Conservation (phyloP, 2,797 vertebrate species). For the Calcarius lapponicus region DNA sequence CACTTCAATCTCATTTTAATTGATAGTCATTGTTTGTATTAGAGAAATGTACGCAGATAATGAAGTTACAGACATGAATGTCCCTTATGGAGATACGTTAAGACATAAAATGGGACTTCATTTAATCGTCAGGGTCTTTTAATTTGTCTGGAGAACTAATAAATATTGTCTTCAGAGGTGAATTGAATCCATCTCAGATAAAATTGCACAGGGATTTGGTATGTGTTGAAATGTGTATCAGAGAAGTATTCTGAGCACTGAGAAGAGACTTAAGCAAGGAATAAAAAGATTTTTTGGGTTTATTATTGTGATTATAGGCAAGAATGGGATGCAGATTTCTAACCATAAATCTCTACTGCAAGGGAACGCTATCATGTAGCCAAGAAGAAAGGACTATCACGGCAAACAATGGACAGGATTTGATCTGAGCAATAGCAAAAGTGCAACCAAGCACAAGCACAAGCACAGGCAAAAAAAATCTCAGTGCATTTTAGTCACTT, state of each 20-base stretch:
- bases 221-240: fast-evolving
- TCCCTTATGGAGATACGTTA: slow-evolving; percentile 2
- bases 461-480: not conserved
- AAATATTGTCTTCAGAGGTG: slow-evolving; percentile 22
- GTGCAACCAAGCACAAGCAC: not conserved
- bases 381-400: not conserved
- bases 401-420: not conserved
- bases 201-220: not conserved
- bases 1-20: slow-evolving; percentile 37
- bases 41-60: not conserved
- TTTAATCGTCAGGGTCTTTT: slow-evolving; percentile 13
- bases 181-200: not conserved
- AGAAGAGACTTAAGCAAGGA: not conserved
- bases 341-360: not conserved
- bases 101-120: slow-evolving; percentile 8
- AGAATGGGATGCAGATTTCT: not conserved
- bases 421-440: not conserved
- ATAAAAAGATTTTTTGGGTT: not conserved
- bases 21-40: slow-evolving; percentile 44
- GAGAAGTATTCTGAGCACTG: not conserved
- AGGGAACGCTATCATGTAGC: not conserved
- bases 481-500: not conserved
- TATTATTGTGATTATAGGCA: not conserved
- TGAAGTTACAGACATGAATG: slow-evolving; percentile 27
- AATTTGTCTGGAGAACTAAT: slow-evolving; percentile 36